phyloP scores from a whole-genome alignment of 2,797 vertebrate species.

The Ambastaia sidthimunki region DNA sequence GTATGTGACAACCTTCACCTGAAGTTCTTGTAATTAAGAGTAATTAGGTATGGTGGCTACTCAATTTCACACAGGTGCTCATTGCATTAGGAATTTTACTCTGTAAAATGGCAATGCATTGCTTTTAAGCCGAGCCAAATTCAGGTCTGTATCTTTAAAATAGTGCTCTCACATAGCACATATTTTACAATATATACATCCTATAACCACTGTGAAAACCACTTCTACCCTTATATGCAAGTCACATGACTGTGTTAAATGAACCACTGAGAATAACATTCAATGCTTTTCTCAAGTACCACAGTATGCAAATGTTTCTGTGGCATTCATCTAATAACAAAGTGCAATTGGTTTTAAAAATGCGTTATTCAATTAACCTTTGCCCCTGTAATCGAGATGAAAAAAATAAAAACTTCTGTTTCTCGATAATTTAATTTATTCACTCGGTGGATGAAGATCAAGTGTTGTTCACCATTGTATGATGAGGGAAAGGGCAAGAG shows the following conservation, averaged over 20 bases:
- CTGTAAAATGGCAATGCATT: neutral
- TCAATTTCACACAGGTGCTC: neutral
- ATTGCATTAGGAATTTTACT: neutral
- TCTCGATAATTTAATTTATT: slow-evolving; percentile 28
- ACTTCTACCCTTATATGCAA: slow-evolving; percentile 11
- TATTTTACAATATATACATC: neutral
- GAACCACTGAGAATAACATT: slow-evolving; percentile 20
- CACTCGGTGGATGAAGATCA: slow-evolving; percentile 48
- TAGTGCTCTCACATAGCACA: neutral
- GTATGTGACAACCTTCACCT: neutral
- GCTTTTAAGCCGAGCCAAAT: neutral
- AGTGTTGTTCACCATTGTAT: slow-evolving; percentile 54
- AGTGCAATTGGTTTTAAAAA: slow-evolving; percentile 43
- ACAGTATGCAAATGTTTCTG: slow-evolving; percentile 33
- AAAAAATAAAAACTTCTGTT: slow-evolving; percentile 12
- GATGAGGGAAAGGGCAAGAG: slow-evolving; percentile 54
- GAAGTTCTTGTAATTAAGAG: slow-evolving; percentile 9
- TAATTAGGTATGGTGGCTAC: slow-evolving; percentile 2
- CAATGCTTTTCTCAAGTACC: slow-evolving; percentile 8
- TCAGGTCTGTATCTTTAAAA: neutral
- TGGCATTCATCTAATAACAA: slow-evolving; percentile 27
- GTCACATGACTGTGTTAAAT: slow-evolving; percentile 23
- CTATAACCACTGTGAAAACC: neutral
- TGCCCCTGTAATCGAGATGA: neutral
- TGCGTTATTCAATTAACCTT: slow-evolving; percentile 60